These are phyloP conservation scores for Itoplectis maculator DNA, from an alignment of 2,888 invertebrate species.

Conservation along the genomic window DNA sequence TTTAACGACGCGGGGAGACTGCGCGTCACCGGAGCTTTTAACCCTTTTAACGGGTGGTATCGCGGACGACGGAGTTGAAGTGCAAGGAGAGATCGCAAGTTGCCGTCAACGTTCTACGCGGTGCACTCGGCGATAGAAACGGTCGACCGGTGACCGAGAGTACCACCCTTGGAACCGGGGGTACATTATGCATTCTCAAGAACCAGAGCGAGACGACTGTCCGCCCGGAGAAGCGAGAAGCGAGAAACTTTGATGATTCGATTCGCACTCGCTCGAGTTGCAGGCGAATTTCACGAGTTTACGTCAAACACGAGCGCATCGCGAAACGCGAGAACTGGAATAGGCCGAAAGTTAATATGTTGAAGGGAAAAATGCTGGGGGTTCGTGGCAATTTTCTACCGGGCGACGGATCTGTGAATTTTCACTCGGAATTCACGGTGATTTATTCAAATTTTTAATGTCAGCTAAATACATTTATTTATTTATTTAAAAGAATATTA, in stretches of 20 bases:
- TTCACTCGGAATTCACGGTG: not conserved
- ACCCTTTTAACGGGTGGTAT: constrained; percentile 1
- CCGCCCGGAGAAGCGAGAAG: constrained; percentile 11
- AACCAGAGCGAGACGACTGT: constrained; percentile 23
- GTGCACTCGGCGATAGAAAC: constrained; percentile 12
- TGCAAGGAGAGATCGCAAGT: constrained; percentile 2
- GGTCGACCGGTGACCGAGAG: constrained; percentile 13
- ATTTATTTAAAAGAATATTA: too few relatives aligned
- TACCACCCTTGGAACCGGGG: not conserved
- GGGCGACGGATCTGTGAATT: too few relatives aligned
- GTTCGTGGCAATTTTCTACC: too few relatives aligned
- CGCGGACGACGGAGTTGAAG: not conserved
- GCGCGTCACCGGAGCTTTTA: constrained; percentile 15
- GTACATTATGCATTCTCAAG: constrained; percentile 33
- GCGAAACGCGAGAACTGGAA: constrained; percentile 28
- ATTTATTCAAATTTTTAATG: not conserved
- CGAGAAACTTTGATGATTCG: constrained; percentile 61
- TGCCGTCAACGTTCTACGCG: not conserved
- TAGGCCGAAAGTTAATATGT: too few relatives aligned
- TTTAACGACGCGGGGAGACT: not conserved
- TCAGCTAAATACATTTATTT: too few relatives aligned
- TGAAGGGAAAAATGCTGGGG: too few relatives aligned
- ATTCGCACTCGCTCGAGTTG: constrained; percentile 49
- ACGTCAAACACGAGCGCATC: constrained; percentile 24
- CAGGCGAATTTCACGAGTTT: constrained; percentile 57